Evolutionary conservation across 37 sponge, comb jelly and placozoan species (phyloP).

Genomic region (Ianthella basta): DNA sequence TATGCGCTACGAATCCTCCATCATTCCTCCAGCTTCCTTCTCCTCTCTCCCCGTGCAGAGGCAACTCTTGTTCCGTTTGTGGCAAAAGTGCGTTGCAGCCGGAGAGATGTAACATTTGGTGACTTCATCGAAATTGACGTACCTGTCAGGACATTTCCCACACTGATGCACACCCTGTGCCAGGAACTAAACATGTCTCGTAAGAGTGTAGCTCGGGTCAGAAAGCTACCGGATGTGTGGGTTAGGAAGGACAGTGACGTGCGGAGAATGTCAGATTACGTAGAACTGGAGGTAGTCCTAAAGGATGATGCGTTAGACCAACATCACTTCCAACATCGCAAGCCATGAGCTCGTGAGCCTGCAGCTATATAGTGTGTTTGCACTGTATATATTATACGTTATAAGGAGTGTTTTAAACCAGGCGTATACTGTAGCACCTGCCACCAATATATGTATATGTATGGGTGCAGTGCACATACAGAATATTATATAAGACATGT

Average conservation of each 20-base stretch:
- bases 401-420: no score
- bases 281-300: slow-evolving; percentile 22
- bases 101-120: slow-evolving; percentile 1
- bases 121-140: slow-evolving; percentile 31
- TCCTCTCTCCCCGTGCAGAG: no score
- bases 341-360: no score
- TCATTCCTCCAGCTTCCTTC: no score
- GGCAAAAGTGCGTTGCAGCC: slow-evolving; percentile 12
- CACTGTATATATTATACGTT: no score
- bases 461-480: no score
- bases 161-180: slow-evolving; percentile 1
- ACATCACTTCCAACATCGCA: no score
- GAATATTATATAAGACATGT: no score
- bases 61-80: slow-evolving; percentile 9
- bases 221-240: slow-evolving; percentile 32
- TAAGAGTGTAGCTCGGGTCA: slow-evolving; percentile 1
- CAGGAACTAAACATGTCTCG: not conserved
- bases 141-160: not conserved
- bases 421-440: no score
- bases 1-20: no score
- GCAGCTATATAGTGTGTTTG: no score
- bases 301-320: not conserved
- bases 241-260: slow-evolving; percentile 24
- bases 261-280: slow-evolving; percentile 1
- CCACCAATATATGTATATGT: no score